These are phyloP conservation scores for Poecilus cupreus DNA, from an alignment of 2,888 invertebrate genomes.

Conservation along the genomic window DNA sequence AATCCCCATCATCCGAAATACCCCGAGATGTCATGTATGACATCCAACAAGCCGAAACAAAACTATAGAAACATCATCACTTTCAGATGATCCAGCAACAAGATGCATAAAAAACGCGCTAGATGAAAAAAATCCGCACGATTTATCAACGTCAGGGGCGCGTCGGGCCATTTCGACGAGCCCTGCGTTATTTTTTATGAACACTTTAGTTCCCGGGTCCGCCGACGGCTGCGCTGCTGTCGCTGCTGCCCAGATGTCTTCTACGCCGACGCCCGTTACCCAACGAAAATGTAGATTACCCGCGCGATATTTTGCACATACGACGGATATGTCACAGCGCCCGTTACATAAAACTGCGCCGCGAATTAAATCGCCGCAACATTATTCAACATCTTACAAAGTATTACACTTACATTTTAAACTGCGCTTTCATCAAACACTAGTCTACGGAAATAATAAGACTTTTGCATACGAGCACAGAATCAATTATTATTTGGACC, in stretches of 20 bases:
- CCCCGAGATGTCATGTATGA: background rate
- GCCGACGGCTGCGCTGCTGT: constrained; percentile 1
- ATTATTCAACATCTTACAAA: background rate
- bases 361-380: background rate
- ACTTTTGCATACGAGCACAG: too few relatives aligned
- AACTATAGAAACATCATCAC: constrained; percentile 54
- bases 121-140: constrained; percentile 56
- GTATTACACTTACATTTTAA: too few relatives aligned
- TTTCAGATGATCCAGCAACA: constrained; percentile 50
- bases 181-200: constrained; percentile 58
- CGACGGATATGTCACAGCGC: background rate
- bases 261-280: constrained; percentile 21
- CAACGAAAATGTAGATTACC: constrained; percentile 57
- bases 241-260: constrained; percentile 48
- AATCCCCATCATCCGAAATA: too few relatives aligned
- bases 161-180: constrained; percentile 23
- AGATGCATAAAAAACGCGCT: constrained; percentile 50
- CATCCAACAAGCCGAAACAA: constrained; percentile 22
- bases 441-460: too few relatives aligned
- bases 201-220: constrained; percentile 48
- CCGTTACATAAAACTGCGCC: too few relatives aligned
- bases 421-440: too few relatives aligned
- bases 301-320: constrained; percentile 52
- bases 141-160: constrained; percentile 55
- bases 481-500: too few relatives aligned